Base-by-base conservation (phyloP, 2,797 vertebrate genomes). In the Chrysolophus pictus region DNA sequence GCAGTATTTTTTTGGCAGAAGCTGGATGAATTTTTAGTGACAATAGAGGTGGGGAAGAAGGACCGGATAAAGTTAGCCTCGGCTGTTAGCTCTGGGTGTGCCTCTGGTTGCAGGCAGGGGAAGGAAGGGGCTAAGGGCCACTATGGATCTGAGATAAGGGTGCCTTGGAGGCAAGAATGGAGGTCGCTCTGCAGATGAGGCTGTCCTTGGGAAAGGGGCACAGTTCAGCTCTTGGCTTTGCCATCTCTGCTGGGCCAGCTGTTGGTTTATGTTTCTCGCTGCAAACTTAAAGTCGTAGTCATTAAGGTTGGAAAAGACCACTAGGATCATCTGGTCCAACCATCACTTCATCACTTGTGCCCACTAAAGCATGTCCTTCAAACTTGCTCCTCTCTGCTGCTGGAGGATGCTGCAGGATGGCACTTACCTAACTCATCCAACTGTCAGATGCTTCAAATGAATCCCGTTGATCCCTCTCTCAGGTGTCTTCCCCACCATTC, bases 1-100 rank as follows among this genome's bases (percentile, higher is more conserved):
- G 71, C 84, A 33, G 39, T 5, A 6, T 39, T 23, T 23, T 76
- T 76, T 70, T 63, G 24, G 18, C 74, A 93, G 68, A 94, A 95
- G 73, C 60, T 1, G 1, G 91, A 83, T 91, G 90, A 87, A 49
- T 88, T 94, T 90, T 60, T 90, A 80, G 71, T 0, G 1, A 85
- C 94, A 93, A 65, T 62, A 91, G 83, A 62, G 2, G 0, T 41
- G n/a, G 78, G 79, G 89, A 95, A 88, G 92, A 78, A 87, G 95
- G 78, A 75, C 96, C 75, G 87, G 91, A 94, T 46, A 70, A 76
- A 44, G 63, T 84, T 90, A 10, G 88, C 9, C 85, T 90, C 22
- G 28, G 74, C 82, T 81, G 82, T 95, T 78, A 90, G 92, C 37
- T 23, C 69, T 93, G 96, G 95, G 94, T 92, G 92, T 95, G 93